Conservation (phyloP, 2,113 vertebrate genomes). For the Madoqua kirkii region DNA sequence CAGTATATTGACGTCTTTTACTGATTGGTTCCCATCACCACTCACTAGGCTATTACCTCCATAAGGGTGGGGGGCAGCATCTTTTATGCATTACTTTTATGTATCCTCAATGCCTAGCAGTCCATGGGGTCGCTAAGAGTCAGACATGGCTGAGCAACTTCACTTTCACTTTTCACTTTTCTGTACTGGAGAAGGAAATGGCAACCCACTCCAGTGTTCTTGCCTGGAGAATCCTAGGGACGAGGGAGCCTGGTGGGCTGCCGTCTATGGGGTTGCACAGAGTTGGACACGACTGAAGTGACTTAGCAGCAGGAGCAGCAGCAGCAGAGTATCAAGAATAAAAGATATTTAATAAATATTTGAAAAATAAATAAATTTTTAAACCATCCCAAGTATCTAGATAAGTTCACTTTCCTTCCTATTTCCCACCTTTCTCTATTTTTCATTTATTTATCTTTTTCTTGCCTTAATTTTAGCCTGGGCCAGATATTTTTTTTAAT, state of each 20-base stretch:
- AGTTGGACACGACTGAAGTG: accelerated
- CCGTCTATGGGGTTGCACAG: accelerated
- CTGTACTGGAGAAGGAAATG: too few relatives aligned
- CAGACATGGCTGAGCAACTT: too few relatives aligned
- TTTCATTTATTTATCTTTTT: neutral
- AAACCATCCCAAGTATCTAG: constrained; percentile 2
- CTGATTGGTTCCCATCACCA: neutral
- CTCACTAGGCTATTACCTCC: neutral
- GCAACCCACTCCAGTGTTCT: too few relatives aligned
- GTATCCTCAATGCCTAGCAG: neutral
- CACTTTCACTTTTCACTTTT: too few relatives aligned
- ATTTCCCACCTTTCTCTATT: neutral
- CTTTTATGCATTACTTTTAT: neutral
- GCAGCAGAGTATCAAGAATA: neutral
- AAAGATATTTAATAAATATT: neutral
- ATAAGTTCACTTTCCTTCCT: constrained; percentile 2
- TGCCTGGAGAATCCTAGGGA: too few relatives aligned
- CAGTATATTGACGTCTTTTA: neutral
- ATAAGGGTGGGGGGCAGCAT: neutral
- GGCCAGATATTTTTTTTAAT: neutral
- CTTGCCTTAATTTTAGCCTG: neutral
- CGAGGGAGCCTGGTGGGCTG: too few relatives aligned
- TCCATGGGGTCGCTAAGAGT: too few relatives aligned
- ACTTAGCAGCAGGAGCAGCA: too few relatives aligned
- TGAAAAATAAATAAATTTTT: neutral